Percentiles rank a stretch among this genome's conserved stretches.
Conservation (phyloP, 2,113 vertebrate species). For the Athene cunicularia region DNA sequence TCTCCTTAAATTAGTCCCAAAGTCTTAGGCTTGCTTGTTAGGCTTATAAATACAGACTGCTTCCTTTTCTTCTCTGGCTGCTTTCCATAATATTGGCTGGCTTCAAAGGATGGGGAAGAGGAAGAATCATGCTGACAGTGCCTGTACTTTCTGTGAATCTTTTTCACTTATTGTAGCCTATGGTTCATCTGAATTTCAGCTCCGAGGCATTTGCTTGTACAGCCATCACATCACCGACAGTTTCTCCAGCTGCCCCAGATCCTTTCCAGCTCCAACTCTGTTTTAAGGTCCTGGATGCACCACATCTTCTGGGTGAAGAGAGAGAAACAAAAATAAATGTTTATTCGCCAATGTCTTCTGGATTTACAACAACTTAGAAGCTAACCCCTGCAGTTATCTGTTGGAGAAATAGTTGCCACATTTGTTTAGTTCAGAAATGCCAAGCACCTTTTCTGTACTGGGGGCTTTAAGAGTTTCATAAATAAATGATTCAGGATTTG, state of each 20-base stretch:
- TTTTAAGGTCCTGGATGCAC: background rate
- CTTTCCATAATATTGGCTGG: background rate
- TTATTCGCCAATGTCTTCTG: background rate
- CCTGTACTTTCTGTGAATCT: background rate
- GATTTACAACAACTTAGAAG: slow-evolving; percentile 9
- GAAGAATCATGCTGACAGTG: slow-evolving; percentile 2
- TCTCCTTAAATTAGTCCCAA: background rate
- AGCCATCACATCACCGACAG: background rate
- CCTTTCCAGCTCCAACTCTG: background rate
- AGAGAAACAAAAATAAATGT: background rate
- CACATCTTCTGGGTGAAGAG: background rate
- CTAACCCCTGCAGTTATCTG: background rate
- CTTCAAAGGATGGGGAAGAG: background rate
- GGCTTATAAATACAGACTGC: background rate
- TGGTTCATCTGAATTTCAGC: background rate
- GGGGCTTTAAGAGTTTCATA: background rate
- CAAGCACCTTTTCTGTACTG: background rate
- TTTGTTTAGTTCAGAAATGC: background rate
- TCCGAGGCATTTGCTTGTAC: background rate
- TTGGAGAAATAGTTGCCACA: background rate
- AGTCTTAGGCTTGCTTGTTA: background rate
- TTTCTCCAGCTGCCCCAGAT: slow-evolving; percentile 28
- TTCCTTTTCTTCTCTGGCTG: slow-evolving; percentile 8
- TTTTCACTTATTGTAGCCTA: slow-evolving; percentile 1
- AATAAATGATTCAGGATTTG: background rate